Base-by-base conservation (phyloP, 2,113 vertebrate genomes). In the Dicaeum eximium region DNA sequence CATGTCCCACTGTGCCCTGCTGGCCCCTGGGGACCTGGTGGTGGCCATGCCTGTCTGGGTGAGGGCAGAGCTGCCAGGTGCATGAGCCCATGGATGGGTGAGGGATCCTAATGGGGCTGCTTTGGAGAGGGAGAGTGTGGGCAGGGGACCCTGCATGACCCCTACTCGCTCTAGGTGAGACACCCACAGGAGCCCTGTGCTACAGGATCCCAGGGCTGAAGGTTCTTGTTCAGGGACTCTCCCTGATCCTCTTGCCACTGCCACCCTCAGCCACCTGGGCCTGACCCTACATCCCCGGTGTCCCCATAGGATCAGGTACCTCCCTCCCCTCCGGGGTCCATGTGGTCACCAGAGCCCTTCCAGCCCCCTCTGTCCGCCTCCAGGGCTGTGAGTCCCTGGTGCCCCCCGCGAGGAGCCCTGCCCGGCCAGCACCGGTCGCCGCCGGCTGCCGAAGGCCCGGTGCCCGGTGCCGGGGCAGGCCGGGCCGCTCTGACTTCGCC, bases 401-500 rank as follows among this genome's bases (percentile, higher is more conserved):
- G 57, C 3, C 64, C 53, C 47, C 10, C 4, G 8, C 7, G 28
- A 65, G 75, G 8, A 57, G 74, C 70, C 64, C 69, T 85, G 90
- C 82, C 91, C 53, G 30, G 85, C 44, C 67, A 7, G 61, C 80
- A 24, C 90, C 62, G 48, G 93, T 88, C 20, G 6, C 83, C 4
- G 48, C 93, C 85, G 57, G 88, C 77, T 89, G 77, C 93, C 40
- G 67, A 83, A 91, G 95, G 95, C 93, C 91, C 62, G 57, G 72
- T 91, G 95, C 95, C 90, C 93, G 88, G n/a, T 88, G 80, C 14
- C 66, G 88, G 92, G 90, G 92, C 95, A 73, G 79, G 48, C 92
- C 83, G 83, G 92, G 92, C 90, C 86, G 86, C 89, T 90, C 92
- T 95, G 92, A 92, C 94, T 90, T 94, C 85, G 92, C 92, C 56